Evolutionary conservation across 2,888 invertebrate genomes (phyloP).

Genomic region (Epinotia demarniana): DNA sequence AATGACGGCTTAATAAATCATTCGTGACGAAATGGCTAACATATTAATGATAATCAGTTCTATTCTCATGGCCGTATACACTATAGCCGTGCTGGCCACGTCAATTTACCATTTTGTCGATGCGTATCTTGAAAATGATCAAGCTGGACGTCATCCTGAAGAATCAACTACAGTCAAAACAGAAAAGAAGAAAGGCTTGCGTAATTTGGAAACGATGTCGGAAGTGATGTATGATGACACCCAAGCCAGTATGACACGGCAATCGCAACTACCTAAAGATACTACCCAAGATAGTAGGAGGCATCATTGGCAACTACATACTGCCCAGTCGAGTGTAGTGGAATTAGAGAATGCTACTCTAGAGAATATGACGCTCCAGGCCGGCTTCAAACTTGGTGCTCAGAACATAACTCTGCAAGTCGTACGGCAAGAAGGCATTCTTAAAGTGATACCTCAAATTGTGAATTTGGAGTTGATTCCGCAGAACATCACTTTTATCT

Average conservation of each 20-base stretch:
- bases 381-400: not conserved
- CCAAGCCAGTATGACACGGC: not conserved
- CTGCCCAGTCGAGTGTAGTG: not conserved
- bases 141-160: not conserved
- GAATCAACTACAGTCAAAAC: not conserved
- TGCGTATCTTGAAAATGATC: not conserved
- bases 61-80: slow-evolving; percentile 4
- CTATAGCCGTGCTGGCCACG: slow-evolving; percentile 3
- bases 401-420: slow-evolving; percentile 4
- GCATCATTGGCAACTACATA: not conserved
- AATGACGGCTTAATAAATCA: not conserved
- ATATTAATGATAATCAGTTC: slow-evolving; percentile 9
- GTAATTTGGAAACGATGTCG: not conserved
- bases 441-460: not conserved
- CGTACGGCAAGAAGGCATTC: not conserved
- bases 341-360: not conserved
- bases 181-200: not conserved
- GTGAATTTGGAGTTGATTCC: slow-evolving; percentile 6
- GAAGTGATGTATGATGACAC: not conserved
- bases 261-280: not conserved
- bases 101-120: slow-evolving; percentile 24
- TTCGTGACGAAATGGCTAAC: slow-evolving; percentile 2
- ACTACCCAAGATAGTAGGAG: not conserved
- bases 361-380: not conserved
- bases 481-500: not conserved